Base-by-base conservation (phyloP, 2,888 invertebrate species). In the Diaprepes abbreviatus region DNA sequence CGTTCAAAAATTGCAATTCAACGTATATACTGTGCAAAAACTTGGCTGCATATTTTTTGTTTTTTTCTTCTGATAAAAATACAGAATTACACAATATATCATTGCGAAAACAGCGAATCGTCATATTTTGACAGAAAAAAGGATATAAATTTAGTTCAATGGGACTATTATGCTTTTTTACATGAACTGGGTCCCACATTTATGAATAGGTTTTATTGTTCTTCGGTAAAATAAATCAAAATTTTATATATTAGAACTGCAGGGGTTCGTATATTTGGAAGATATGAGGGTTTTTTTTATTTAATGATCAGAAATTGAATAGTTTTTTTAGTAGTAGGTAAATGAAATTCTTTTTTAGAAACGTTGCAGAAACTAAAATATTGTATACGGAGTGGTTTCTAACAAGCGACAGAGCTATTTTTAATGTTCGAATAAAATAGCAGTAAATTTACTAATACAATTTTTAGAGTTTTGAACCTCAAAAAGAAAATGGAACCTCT, bases 61-160 rank as follows among this genome's bases (percentile, higher is more conserved):
- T 43, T 14, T 50, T 28, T 28, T 50, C 16, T 28, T 7, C 48
- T 16, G 48, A 50, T 50, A 14, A 50, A 50, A 50, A 28, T 50
- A 28, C 14, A 28, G 14, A 50, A 50, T 28, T 28, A 50, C 21
- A 45, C 38, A 7, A 57, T 43, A 59, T 45, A 24, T 59, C 45
- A 59, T 24, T 4, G 31, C 28, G 7, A 59, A 43, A 40, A 59
- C 59, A 28, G 31, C 43, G 31, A 31, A 43, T 10, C 45, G 40
- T 59, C 59, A 59, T 59, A 31, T 59, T 59, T 59, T 43, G 43
- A 59, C 31, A 59, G 59, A 24, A 45, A 58, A 24, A 43, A 28
- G 59, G 59, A 31, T 59, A 59, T 59, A 59, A 59, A 59, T 59
- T 59, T 59, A 59, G 28, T 59, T 59, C 33, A 59, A 59, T 59